Base-by-base conservation (phyloP, 2,888 invertebrate genomes). In the Endotricha flammealis region DNA sequence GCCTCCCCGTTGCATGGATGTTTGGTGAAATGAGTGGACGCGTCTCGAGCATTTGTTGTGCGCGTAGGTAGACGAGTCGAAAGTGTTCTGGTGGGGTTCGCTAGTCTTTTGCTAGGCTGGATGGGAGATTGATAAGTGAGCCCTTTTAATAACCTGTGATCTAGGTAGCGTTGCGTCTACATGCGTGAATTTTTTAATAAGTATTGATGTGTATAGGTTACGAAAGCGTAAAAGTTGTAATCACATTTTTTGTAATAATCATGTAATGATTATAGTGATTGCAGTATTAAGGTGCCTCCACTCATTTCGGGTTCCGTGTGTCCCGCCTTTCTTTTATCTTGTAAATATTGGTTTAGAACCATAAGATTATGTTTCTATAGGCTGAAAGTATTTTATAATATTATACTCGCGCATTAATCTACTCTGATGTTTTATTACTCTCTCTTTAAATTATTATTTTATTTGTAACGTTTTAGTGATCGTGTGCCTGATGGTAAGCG, bases 351-450 rank as follows among this genome's bases (percentile, higher is more conserved):
- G 68, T 64, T 61, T 78, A 81, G 72, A 77, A 70, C 71, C 63
- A 57, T 82, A 82, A 76, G 70, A 78, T 82, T 82, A 81, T 80
- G 80, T 82, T 72, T 75, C 64, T 60, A 76, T 85, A 85, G 74
- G 83, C 70, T 80, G 71, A 79, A 79, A 79, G 77, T 85, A 82
- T 85, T 85, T 85, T 85, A 81, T 83, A 80, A 72, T 72, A 82
- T 77, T 82, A 85, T 83, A 82, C 80, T 80, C 79, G 58, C 63
- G 65, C 72, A 71, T 70, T 72, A 74, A 66, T 64, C 64, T 62
- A 55, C 47, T 24, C n/a, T 39, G 36, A 47, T 51, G 48, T 63
- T 65, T 71, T 53, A 33, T 41, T 13, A 11, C n/a, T 24, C 3
- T n/a, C 27, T 25, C 16, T 4, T 14, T 22, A 16, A 22, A 13